phyloP scores from a whole-genome alignment of 2,113 vertebrate species.

The Zosterops lateralis region DNA sequence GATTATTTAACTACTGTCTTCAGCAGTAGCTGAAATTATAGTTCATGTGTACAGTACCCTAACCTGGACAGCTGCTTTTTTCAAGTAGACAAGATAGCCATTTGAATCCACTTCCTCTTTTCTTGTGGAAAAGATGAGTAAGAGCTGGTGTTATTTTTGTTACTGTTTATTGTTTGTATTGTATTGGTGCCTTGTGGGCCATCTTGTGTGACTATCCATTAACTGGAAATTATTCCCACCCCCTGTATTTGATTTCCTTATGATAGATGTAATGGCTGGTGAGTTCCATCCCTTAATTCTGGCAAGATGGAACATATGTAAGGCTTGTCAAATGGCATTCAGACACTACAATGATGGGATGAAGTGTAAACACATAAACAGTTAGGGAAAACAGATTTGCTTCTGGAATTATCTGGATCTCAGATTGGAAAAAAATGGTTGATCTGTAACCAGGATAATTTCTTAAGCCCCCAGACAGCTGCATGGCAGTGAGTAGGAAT shows the following conservation, averaged over 20 bases:
- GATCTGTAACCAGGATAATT: not conserved
- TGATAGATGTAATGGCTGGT: not conserved
- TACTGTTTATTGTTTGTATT: not conserved
- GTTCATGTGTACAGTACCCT: not conserved
- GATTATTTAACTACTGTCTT: not conserved
- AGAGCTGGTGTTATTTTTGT: not conserved
- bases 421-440: not conserved
- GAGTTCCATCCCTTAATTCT: not conserved
- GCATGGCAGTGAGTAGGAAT: not conserved
- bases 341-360: not conserved
- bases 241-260: not conserved
- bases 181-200: not conserved
- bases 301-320: not conserved
- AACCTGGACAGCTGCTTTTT: not conserved
- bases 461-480: not conserved
- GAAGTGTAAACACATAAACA: not conserved
- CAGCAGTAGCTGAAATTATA: not conserved
- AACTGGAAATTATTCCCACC: not conserved
- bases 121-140: not conserved
- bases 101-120: not conserved
- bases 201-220: not conserved
- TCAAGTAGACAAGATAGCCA: not conserved
- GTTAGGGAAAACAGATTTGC: not conserved
- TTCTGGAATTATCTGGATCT: not conserved
- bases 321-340: not conserved